Percentiles rank a stretch among this genome's conserved stretches.
Conservation (phyloP, 2,797 vertebrate genomes). For the Corythornis leucogaster region DNA sequence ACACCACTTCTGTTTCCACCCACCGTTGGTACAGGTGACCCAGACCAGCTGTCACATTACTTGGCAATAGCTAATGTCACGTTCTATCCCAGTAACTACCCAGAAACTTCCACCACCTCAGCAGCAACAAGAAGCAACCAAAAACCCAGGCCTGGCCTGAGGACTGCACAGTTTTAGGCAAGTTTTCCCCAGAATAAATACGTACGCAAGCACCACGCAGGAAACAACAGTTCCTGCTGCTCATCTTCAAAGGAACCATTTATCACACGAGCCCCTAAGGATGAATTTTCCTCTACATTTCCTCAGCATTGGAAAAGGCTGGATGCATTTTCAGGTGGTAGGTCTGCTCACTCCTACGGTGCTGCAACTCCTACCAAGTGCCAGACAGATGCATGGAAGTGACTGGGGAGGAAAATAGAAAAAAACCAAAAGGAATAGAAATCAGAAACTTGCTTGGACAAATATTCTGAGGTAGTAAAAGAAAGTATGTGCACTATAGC, state of each 20-base stretch:
- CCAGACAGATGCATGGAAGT: background rate
- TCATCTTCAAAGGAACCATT: rapidly evolving
- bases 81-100: background rate
- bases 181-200: background rate
- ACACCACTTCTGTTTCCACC: background rate
- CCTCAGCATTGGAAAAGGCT: background rate
- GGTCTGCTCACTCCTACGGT: background rate
- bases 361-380: background rate
- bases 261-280: background rate
- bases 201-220: rapidly evolving
- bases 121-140: background rate
- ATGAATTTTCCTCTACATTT: background rate
- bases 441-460: background rate
- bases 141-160: background rate
- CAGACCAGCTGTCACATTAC: background rate
- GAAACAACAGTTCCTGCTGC: background rate
- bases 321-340: background rate
- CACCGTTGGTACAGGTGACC: background rate
- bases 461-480: background rate
- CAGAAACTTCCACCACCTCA: background rate
- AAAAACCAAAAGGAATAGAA: background rate
- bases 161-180: rapidly evolving
- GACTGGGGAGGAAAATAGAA: background rate
- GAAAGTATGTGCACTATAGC: background rate
- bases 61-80: background rate